Evolutionary conservation across 2,888 invertebrate species (phyloP), one percentile per base, ranked within the genome.

Genomic region (Leucophora obtusa): DNA sequence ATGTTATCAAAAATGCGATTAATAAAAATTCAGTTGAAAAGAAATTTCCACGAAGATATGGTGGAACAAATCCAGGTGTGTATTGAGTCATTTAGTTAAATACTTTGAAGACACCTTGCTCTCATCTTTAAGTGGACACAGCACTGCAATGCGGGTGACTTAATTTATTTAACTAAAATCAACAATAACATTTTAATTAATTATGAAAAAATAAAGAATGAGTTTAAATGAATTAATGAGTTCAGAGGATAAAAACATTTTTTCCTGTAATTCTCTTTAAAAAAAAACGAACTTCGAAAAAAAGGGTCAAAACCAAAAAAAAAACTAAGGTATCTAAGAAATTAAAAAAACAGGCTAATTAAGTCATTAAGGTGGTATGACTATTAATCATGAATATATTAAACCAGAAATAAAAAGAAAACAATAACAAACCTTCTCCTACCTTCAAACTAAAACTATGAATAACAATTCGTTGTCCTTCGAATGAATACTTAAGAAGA

Each of bases 311-410:
- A 15, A 28, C 1, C 4, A 0, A 35, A 17, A 33, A 28, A 11
- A 17, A 50, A 58, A 66, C 75, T 77, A 73, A 73, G 76, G 80
- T 76, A 69, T 69, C 35, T 14, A 17, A 21, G 54, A 33, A 15
- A 14, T 11, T 35, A 47, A 62, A 76, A 69, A 66, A 70, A 4
- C 70, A 14, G 58, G 56, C 81, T 81, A 81, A 81, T 81, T 81
- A 81, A 81, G 81, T 74, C 77, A 74, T 81, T 81, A 62, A 74
- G 81, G 81, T 77, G 81, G 77, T 81, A 74, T 18, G 56, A 73
- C 65, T 70, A 81, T 77, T 81, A 81, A 81, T 81, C 81, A 81
- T 73, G 81, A 59, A 77, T 60, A 77, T 69, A 77, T 70, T 81
- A 70, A 65, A 53, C 18, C 28, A 28, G 6, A 28, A 28, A 2